A percentile compares a stretch with the other conserved stretches of the same genome.
Evolutionary conservation across 2,888 invertebrate species (phyloP).

Genomic region (Drosophila antonietae): DNA sequence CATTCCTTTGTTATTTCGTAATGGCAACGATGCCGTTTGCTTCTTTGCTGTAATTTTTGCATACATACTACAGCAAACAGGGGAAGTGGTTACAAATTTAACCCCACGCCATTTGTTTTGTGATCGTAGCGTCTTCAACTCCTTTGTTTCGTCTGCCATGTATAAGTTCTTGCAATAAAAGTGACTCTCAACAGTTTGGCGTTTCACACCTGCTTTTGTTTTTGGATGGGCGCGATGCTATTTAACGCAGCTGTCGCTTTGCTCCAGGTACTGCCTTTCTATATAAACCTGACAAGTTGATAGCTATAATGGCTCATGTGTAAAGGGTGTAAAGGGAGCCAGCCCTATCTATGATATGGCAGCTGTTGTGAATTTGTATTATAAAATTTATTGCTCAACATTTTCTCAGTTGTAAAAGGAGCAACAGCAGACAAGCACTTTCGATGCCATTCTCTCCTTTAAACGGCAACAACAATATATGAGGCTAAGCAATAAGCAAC

Average conservation of each 20-base stretch:
- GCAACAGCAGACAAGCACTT: not conserved
- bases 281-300: slow-evolving; percentile 49
- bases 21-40: slow-evolving; percentile 55
- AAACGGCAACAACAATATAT: slow-evolving; percentile 9
- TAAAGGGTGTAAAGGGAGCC: slow-evolving; percentile 12
- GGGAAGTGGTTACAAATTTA: slow-evolving; percentile 52
- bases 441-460: slow-evolving; percentile 11
- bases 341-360: slow-evolving; percentile 26
- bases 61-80: slow-evolving; percentile 27
- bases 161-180: slow-evolving; percentile 19
- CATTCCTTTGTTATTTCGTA: slow-evolving; percentile 79
- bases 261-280: slow-evolving; percentile 9
- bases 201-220: slow-evolving; percentile 69
- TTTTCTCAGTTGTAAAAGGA: not conserved
- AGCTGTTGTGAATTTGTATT: slow-evolving; percentile 22
- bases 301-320: slow-evolving; percentile 53
- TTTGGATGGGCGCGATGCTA: slow-evolving; percentile 24
- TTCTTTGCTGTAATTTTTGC: slow-evolving; percentile 36
- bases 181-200: slow-evolving; percentile 27
- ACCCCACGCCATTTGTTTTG: slow-evolving; percentile 31
- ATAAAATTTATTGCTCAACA: slow-evolving; percentile 2
- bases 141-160: slow-evolving; percentile 24
- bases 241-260: slow-evolving; percentile 38
- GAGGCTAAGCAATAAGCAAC: slow-evolving; percentile 8
- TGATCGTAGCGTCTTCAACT: slow-evolving; percentile 10